These are phyloP conservation scores for Miichthys miiuy DNA, from an alignment of 2,797 vertebrate genomes.

Conservation along the genomic window DNA sequence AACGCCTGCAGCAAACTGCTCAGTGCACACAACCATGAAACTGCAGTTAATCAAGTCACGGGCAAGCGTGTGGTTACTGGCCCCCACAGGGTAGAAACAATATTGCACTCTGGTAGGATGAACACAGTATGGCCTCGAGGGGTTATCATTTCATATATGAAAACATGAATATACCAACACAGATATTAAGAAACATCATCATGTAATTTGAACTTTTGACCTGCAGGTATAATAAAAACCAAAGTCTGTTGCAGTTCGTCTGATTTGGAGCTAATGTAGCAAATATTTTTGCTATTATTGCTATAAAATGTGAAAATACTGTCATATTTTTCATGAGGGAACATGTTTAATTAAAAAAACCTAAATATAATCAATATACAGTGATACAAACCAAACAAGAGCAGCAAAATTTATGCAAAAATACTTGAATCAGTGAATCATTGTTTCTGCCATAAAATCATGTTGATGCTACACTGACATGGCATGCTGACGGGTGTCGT, in stretches of 20 bases:
- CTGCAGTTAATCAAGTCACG: slow-evolving; percentile 44
- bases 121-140: slow-evolving; percentile 4
- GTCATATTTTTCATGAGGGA: background rate
- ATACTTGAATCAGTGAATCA: background rate
- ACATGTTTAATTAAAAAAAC: background rate
- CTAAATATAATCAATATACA: background rate
- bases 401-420: background rate
- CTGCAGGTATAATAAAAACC: background rate
- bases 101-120: background rate
- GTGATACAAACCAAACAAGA: background rate
- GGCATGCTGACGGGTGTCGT: too few relatives aligned
- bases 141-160: slow-evolving; percentile 8
- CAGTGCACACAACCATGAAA: slow-evolving; percentile 18
- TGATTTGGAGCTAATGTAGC: too few relatives aligned
- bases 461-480: too few relatives aligned
- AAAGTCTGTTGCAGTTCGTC: background rate
- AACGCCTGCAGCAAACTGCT: slow-evolving; percentile 40
- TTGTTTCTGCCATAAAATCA: too few relatives aligned
- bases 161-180: background rate
- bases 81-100: slow-evolving; percentile 1
- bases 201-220: background rate
- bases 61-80: slow-evolving; percentile 17
- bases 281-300: background rate
- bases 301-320: background rate
- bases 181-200: background rate